These are phyloP conservation scores for Galaxea fascicularis DNA, from an alignment of 92 coral and sea anemone species.

Conservation along the genomic window DNA sequence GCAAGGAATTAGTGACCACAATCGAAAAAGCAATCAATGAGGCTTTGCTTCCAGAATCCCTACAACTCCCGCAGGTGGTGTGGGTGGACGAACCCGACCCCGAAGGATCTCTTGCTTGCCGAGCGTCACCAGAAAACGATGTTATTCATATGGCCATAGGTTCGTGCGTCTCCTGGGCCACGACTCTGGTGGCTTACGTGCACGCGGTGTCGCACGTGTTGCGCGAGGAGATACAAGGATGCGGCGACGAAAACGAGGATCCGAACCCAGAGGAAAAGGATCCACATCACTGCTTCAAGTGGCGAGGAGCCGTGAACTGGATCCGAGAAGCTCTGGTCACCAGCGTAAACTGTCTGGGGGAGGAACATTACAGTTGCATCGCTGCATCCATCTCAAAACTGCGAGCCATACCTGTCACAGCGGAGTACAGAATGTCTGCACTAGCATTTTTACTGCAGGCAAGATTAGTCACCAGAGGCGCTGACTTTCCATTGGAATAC, in stretches of 20 bases:
- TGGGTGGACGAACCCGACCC: neutral
- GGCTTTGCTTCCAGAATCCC: neutral
- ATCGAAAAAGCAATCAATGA: neutral
- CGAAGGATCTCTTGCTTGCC: neutral
- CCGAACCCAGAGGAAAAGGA: neutral
- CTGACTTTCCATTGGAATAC: neutral
- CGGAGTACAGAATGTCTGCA: neutral
- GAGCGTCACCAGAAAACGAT: neutral
- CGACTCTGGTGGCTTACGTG: constrained; percentile 18
- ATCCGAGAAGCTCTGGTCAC: neutral
- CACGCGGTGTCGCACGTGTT: constrained; percentile 7
- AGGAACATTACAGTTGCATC: neutral
- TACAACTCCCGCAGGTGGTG: neutral
- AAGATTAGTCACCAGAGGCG: too few relatives aligned
- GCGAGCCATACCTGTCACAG: neutral
- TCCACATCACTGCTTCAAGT: neutral
- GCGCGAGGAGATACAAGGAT: too few relatives aligned
- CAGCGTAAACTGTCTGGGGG: neutral
- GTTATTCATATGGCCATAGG: neutral
- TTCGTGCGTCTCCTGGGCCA: constrained; percentile 18
- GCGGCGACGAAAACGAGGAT: neutral
- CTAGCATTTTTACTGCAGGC: neutral
- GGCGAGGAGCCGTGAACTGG: neutral
- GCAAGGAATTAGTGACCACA: neutral
- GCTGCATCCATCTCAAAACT: neutral